Base-by-base conservation (phyloP, 1,140 invertebrate species). In the Amyelois transitella region DNA sequence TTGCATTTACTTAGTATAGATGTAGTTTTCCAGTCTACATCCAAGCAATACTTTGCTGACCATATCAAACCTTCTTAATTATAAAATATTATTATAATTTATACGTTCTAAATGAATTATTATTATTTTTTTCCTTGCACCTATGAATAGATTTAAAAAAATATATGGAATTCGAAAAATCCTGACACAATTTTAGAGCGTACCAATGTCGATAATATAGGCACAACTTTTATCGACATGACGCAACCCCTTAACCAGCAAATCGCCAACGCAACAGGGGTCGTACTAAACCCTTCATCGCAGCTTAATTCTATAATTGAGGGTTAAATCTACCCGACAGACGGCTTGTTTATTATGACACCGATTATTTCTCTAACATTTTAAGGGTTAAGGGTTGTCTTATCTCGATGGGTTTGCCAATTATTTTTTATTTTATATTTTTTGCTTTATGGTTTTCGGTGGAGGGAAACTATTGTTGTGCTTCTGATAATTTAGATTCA, bases 291-390 rank as follows among this genome's bases (percentile, higher is more conserved):
- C 83, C 83, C 81, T 84, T 86, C 73, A 75, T 58, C 68, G 57
- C 63, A 56, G 72, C 71, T 80, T 84, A 86, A 86, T 84, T 75
- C 75, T 69, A 84, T 86, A 84, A 84, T 86, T 84, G 81, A 84
- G 79, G 81, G 79, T 81, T 84, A 86, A 86, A 75, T 78, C 81
- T 73, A 62, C 53, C 52, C 55, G 68, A 71, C 81, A 76, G 74
- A 70, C 70, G 62, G 72, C 58, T 56, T 64, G 64, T 77, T 77
- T 77, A 77, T 81, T 76, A 68, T 78, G 60, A 75, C 78, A 71
- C 72, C 58, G 54, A 38, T 38, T 38, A 38, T 38, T 38, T 38
- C 32, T 38, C 12, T 3, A 24, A 24, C 8, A 14, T 14, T 8
- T 60, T 14, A 6, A 14, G 32, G 32, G 32, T 38, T 12, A 38